Conservation (phyloP, 2,888 invertebrate genomes). For the Linnaemya vulpina region DNA sequence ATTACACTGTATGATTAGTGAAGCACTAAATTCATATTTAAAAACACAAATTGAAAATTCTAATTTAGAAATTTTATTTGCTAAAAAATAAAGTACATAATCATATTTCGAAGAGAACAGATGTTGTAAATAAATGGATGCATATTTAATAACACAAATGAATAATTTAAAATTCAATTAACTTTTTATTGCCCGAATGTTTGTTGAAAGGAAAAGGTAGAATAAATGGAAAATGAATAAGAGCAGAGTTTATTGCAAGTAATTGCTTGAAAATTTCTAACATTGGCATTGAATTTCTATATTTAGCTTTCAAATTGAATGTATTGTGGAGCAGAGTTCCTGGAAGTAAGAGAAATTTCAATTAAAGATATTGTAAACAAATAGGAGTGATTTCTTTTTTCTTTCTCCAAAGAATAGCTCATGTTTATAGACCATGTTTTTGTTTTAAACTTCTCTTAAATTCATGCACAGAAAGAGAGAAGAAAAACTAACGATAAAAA, state of each 20-base stretch:
- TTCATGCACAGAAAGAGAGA: not conserved
- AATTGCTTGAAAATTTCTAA: constrained; percentile 33
- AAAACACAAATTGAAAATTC: not conserved
- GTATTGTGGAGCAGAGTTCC: constrained; percentile 7
- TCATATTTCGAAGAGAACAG: not conserved
- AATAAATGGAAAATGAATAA: not conserved
- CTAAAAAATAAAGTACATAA: not conserved
- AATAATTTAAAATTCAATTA: constrained; percentile 65
- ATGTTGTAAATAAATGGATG: constrained; percentile 15
- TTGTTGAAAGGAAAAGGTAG: not conserved
- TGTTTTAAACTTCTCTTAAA: not conserved
- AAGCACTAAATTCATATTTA: constrained; percentile 1
- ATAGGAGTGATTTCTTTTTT: not conserved
- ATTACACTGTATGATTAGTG: not conserved
- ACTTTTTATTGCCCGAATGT: constrained; percentile 28
- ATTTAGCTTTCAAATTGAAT: constrained; percentile 9
- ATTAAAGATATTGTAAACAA: constrained; percentile 30
- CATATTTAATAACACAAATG: constrained; percentile 41
- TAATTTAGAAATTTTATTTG: not conserved
- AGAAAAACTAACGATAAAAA: not conserved
- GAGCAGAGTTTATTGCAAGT: not conserved
- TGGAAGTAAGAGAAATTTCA: constrained; percentile 7
- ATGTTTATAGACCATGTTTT: not conserved
- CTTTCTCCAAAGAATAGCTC: not conserved
- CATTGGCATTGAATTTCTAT: constrained; percentile 62